Evolutionary conservation across 2,113 vertebrate species (phyloP), one percentile per base, ranked within the genome.

Genomic region (Hucho hucho): DNA sequence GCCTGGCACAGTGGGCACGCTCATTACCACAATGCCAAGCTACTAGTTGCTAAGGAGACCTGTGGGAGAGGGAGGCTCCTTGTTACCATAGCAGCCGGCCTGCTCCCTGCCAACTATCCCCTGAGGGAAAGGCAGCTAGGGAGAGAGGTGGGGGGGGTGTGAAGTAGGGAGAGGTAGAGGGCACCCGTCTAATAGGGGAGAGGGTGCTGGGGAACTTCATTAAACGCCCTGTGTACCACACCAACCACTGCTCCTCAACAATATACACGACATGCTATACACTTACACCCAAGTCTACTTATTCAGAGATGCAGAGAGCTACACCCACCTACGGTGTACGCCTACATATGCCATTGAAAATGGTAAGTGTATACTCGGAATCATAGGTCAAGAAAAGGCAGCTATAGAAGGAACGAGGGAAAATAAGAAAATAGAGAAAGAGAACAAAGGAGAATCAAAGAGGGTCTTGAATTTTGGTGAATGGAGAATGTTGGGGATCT

Each of bases 41-140:
- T 91, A 93, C 92, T 89, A 92, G 93, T 93, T 94, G 92, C 93
- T 93, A 94, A 93, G 93, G 92, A 94, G 93, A 94, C 92, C 91
- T 92, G 91, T 90, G 92, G 92, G 92, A 93, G 89, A 93, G 91
- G 92, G 91, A 93, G 91, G 92, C 88, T 88, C 93, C 91, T 86
- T 84, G 88, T 94, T 93, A 90, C 93, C 88, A 94, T 94, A 93
- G 93, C 92, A 94, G 92, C 92, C 90, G 32, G 87, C 85, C 90
- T 76, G 81, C 89, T 92, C 92, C 90, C 87, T 92, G 89, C 92
- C 92, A 93, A 89, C 87, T 88, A 87, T 86, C 87, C 91, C 91
- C 91, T 88, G 88, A 84, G 56, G 91, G 90, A 91, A 86, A 89
- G 88, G 85, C 88, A 87, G 85, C 83, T 82, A 82, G 64, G 72